phyloP scores from a whole-genome alignment of 2,888 invertebrate genomes.

The Pyrrhosoma nymphula region DNA sequence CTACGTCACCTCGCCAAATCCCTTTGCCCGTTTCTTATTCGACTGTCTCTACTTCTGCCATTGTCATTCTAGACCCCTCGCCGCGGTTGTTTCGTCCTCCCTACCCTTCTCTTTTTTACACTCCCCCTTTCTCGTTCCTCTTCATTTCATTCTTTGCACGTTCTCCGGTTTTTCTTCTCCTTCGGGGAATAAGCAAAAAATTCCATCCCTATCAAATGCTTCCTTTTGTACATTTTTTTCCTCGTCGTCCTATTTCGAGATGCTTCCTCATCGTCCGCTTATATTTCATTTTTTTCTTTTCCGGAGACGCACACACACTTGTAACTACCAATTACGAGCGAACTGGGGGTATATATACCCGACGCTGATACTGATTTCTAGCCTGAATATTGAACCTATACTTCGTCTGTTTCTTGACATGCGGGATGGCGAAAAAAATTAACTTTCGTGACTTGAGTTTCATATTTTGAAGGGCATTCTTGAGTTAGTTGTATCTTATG shows the following conservation, averaged over 20 bases:
- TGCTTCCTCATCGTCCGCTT: too few relatives aligned
- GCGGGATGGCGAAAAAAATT: too few relatives aligned
- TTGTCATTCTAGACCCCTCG: conserved; percentile 21
- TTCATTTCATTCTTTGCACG: neutral
- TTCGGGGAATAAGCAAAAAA: conserved; percentile 18
- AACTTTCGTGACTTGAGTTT: too few relatives aligned
- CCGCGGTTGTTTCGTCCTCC: neutral
- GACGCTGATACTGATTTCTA: neutral
- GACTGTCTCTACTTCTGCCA: neutral
- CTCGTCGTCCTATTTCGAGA: neutral
- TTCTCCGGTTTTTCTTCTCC: neutral
- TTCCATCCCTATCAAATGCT: conserved; percentile 9
- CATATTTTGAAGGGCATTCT: too few relatives aligned
- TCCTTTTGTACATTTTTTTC: neutral
- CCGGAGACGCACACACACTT: neutral
- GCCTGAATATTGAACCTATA: neutral
- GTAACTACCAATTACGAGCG: neutral
- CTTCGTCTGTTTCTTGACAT: neutral
- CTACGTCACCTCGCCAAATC: neutral
- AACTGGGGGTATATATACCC: neutral
- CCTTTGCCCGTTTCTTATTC: neutral
- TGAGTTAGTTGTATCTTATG: too few relatives aligned
- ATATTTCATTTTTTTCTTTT: neutral
- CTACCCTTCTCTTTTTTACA: neutral
- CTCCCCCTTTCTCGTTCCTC: neutral